Conservation (phyloP, 2,113 vertebrate genomes). For the Climacteris rufus region DNA sequence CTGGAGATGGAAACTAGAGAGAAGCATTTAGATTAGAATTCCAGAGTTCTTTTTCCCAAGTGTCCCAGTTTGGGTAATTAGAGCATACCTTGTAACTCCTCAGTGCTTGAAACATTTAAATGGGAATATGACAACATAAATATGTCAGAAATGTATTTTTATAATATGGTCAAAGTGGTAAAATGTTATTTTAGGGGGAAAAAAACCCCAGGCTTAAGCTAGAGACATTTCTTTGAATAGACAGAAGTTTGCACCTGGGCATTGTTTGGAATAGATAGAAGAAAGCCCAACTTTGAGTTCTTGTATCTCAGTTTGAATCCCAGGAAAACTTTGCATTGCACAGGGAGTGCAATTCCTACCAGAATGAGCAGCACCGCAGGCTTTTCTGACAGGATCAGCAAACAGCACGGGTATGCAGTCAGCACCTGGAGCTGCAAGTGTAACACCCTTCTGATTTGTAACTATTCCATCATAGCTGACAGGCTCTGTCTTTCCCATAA, state of each 20-base stretch:
- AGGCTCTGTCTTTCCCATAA: conserved; percentile 81
- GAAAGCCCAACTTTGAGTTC: background rate
- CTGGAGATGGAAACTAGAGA: background rate
- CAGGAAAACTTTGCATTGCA: background rate
- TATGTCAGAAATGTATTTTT: background rate
- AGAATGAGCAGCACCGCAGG: conserved; percentile 88
- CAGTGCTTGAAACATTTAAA: background rate
- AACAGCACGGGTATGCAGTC: conserved; percentile 93
- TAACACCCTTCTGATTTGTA: conserved; percentile 78
- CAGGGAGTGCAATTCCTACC: conserved; percentile 66
- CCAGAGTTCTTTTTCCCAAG: background rate
- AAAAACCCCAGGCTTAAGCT: background rate
- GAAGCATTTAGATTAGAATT: background rate
- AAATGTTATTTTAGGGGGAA: background rate
- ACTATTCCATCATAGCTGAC: conserved; percentile 87
- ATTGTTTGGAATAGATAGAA: background rate
- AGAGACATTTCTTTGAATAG: background rate
- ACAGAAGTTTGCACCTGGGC: background rate
- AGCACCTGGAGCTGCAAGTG: conserved; percentile 86
- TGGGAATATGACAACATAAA: background rate
- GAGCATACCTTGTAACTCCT: background rate
- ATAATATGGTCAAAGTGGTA: background rate
- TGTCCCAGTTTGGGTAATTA: background rate
- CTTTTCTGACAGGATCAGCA: conserved; percentile 84
- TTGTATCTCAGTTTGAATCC: background rate